Percentiles rank a stretch among this genome's conserved stretches.
phyloP scores from a whole-genome alignment of 1,140 invertebrate species.

The Helicoverpa zea region DNA sequence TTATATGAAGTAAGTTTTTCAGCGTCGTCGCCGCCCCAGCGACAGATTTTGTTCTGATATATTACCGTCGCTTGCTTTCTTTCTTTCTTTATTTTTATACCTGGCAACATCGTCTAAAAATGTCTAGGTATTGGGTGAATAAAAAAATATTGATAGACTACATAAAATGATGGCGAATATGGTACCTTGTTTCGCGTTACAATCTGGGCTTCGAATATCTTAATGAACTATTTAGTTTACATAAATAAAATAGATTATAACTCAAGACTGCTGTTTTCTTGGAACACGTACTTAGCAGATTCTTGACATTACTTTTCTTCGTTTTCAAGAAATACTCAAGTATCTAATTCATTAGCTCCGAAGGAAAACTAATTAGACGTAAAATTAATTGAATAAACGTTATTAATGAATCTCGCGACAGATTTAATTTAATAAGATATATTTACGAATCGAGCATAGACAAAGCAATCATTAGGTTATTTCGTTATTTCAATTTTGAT shows the following conservation, averaged over 20 bases:
- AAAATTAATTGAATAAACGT: slow-evolving; percentile 19
- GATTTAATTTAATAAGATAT: slow-evolving; percentile 19
- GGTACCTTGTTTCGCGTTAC: too few relatives aligned
- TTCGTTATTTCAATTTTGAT: slow-evolving; percentile 28
- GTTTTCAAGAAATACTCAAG: neutral
- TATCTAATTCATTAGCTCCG: neutral
- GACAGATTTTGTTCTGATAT: slow-evolving; percentile 17
- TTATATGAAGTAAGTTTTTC: slow-evolving; percentile 81
- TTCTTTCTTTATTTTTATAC: slow-evolving; percentile 15
- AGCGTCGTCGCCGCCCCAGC: slow-evolving; percentile 63
- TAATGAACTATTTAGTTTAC: too few relatives aligned
- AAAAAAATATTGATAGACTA: neutral
- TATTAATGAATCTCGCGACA: slow-evolving; percentile 12
- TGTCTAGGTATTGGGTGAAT: neutral
- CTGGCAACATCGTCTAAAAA: neutral
- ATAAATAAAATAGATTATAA: too few relatives aligned
- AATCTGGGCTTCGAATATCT: too few relatives aligned
- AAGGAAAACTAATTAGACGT: neutral
- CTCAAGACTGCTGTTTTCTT: too few relatives aligned
- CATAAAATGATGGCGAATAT: neutral
- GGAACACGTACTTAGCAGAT: too few relatives aligned
- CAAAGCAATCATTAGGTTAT: slow-evolving; percentile 24
- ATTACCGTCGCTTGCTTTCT: slow-evolving; percentile 14
- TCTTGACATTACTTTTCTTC: too few relatives aligned
- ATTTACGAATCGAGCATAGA: slow-evolving; percentile 16